Evolutionary conservation across 2,113 vertebrate genomes (phyloP).

Genomic region (Erythrocercus mccallii): DNA sequence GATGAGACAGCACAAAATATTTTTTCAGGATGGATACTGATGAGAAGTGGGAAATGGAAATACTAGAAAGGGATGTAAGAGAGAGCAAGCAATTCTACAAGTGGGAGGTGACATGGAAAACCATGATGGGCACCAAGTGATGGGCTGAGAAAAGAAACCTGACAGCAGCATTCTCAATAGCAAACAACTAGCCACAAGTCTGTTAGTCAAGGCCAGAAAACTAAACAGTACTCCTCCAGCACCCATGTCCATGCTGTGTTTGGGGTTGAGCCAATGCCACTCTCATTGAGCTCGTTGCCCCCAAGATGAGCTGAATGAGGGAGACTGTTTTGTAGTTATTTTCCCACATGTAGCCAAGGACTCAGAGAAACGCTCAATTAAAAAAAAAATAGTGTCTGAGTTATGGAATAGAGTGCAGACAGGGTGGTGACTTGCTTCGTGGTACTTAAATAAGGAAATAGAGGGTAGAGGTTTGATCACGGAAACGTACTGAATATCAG

Average conservation of each 20-base stretch:
- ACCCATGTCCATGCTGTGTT: background rate
- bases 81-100: background rate
- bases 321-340: background rate
- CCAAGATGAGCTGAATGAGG: background rate
- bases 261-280: accelerated
- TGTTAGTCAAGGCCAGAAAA: background rate
- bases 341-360: background rate
- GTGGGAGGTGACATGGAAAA: background rate
- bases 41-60: background rate
- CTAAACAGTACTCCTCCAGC: background rate
- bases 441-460: constrained; percentile 4
- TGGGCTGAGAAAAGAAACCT: background rate
- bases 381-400: background rate
- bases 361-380: background rate
- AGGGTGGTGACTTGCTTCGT: background rate
- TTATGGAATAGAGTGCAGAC: background rate
- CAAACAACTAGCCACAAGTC: background rate
- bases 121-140: background rate
- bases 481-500: background rate
- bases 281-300: background rate
- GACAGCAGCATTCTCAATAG: background rate
- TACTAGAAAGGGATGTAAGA: background rate
- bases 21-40: background rate
- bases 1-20: background rate
- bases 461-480: background rate